phyloP scores from a whole-genome alignment of 2,797 vertebrate genomes.

The Acipenser transmontanus region DNA sequence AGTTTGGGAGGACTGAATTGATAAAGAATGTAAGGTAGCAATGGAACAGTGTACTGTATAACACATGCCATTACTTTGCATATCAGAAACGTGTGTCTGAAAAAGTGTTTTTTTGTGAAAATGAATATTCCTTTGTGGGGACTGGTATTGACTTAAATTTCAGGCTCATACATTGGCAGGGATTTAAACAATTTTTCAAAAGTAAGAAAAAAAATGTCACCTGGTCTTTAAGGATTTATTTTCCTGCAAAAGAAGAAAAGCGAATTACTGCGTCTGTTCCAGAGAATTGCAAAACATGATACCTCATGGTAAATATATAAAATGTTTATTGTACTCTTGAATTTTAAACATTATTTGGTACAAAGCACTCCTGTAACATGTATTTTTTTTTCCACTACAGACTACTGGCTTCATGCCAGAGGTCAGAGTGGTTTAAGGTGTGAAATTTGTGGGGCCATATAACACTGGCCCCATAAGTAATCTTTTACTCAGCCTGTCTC shows the following conservation, averaged over 20 bases:
- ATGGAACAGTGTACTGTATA: constrained; percentile 25
- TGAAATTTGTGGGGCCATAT: too few relatives aligned
- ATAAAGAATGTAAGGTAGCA: constrained; percentile 1
- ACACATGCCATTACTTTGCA: constrained; percentile 34
- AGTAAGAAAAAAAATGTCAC: constrained; percentile 32
- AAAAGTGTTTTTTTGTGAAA: constrained; percentile 41
- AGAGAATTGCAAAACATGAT: constrained; percentile 64
- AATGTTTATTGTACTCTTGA: not conserved
- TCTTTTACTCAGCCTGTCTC: too few relatives aligned
- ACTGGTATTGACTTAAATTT: constrained; percentile 51
- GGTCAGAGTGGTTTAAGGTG: not conserved
- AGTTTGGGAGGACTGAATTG: too few relatives aligned
- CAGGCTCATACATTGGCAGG: constrained; percentile 50
- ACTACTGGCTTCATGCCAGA: not conserved
- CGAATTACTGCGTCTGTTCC: constrained; percentile 63
- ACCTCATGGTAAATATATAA: constrained; percentile 33
- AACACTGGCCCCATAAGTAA: too few relatives aligned
- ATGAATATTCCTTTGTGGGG: constrained; percentile 55
- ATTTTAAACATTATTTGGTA: not conserved
- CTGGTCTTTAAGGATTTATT: constrained; percentile 67
- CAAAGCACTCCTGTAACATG: too few relatives aligned
- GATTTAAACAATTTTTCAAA: constrained; percentile 19
- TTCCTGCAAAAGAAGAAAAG: constrained; percentile 74
- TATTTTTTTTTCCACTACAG: not conserved
- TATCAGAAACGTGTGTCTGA: constrained; percentile 35